Evolutionary conservation across 2,797 vertebrate genomes (phyloP).

Genomic region (Urocyon cinereoargenteus): DNA sequence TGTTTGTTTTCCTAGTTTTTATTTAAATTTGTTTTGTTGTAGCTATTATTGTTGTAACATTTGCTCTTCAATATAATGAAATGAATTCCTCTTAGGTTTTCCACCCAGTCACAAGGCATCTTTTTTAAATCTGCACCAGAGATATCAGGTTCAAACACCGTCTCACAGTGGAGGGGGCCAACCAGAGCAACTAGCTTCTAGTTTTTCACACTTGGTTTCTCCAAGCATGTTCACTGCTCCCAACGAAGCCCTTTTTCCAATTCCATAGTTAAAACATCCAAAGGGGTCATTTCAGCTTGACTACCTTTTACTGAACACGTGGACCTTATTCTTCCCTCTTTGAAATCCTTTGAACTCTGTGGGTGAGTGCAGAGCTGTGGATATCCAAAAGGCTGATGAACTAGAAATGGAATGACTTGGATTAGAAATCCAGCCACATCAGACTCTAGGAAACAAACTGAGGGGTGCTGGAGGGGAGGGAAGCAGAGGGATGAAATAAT

Average conservation of each 20-base stretch:
- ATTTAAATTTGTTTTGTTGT: background rate
- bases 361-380: background rate
- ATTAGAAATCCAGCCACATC: background rate
- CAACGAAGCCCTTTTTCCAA: background rate
- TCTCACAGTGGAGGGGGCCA: background rate
- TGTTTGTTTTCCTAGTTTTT: background rate
- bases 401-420: background rate
- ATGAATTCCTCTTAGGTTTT: background rate
- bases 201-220: background rate
- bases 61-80: background rate
- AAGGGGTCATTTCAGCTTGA: background rate
- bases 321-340: background rate
- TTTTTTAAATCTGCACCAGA: background rate
- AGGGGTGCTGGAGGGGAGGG: background rate
- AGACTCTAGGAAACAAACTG: background rate
- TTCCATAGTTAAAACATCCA: slow-evolving; percentile 19
- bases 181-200: background rate
- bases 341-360: background rate
- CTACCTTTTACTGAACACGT: background rate
- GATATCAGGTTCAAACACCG: background rate
- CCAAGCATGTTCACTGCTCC: background rate
- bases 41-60: background rate
- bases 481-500: too few species aligned
- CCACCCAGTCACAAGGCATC: background rate
- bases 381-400: background rate